These are phyloP conservation scores for Sisor rabdophorus DNA, from an alignment of 2,113 vertebrate species.

Conservation along the genomic window DNA sequence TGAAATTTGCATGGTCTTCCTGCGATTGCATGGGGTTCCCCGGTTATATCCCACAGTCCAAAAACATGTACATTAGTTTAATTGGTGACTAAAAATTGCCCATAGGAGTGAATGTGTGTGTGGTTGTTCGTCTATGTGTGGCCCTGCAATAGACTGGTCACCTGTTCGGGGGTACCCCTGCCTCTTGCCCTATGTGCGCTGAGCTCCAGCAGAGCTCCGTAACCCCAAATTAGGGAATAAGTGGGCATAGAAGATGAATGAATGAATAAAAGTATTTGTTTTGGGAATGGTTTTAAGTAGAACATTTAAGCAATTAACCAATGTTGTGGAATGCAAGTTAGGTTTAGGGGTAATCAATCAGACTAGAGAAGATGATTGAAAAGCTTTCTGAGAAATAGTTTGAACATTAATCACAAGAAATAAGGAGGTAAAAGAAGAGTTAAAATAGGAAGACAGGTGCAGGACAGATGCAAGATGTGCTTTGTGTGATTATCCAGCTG, in stretches of 20 bases:
- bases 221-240: too few species aligned
- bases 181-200: too few species aligned
- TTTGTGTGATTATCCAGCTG: constrained; percentile 63
- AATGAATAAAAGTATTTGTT: constrained; percentile 83
- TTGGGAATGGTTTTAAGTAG: constrained; percentile 68
- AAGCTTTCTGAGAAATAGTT: constrained; percentile 99
- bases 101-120: too few species aligned
- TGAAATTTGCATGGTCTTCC: too few species aligned
- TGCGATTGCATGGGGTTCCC: too few species aligned
- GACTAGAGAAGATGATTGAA: constrained; percentile 85
- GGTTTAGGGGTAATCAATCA: constrained; percentile 97
- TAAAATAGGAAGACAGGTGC: constrained; percentile 88
- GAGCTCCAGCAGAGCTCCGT: too few species aligned
- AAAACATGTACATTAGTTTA: too few species aligned
- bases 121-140: too few species aligned
- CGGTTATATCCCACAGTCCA: too few species aligned
- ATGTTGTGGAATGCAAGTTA: constrained; percentile 77
- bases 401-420: constrained; percentile 93
- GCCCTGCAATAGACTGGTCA: too few species aligned
- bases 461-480: constrained; percentile 84
- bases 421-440: constrained; percentile 60
- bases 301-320: constrained; percentile 67
- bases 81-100: too few species aligned
- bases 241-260: constrained; percentile 36
- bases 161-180: too few species aligned